These are phyloP conservation scores for Mobula hypostoma DNA, from an alignment of 2,113 vertebrate genomes.

Conservation along the genomic window DNA sequence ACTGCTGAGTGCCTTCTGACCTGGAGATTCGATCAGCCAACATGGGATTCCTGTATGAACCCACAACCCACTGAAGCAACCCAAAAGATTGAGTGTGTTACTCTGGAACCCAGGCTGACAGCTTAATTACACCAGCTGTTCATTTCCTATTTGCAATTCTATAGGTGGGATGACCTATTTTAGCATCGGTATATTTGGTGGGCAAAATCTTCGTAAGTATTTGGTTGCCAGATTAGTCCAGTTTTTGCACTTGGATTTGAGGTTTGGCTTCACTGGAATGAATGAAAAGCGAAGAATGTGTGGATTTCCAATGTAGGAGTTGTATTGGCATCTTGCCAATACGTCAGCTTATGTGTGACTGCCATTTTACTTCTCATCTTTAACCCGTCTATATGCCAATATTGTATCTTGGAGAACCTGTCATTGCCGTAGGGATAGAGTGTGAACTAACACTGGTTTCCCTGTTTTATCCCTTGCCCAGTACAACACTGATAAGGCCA, in stretches of 20 bases:
- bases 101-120: not conserved
- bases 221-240: not conserved
- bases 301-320: not conserved
- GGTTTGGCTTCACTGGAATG: not conserved
- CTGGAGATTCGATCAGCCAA: too few species aligned
- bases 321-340: not conserved
- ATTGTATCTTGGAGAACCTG: not conserved
- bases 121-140: not conserved
- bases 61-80: not conserved
- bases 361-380: not conserved
- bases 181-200: not conserved
- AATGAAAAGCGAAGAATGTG: not conserved
- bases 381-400: not conserved
- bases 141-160: not conserved
- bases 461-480: conserved; percentile 45
- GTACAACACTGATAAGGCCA: conserved; percentile 94
- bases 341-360: not conserved
- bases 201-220: not conserved
- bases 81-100: too few species aligned
- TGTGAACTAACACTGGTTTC: not conserved
- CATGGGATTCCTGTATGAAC: not conserved
- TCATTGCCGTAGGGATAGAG: not conserved
- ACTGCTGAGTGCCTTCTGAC: too few species aligned
- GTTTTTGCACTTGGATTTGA: too few species aligned
- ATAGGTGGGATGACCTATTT: not conserved